Evolutionary conservation across 2,797 vertebrate species (phyloP).

Genomic region (Sylvilagus floridanus): DNA sequence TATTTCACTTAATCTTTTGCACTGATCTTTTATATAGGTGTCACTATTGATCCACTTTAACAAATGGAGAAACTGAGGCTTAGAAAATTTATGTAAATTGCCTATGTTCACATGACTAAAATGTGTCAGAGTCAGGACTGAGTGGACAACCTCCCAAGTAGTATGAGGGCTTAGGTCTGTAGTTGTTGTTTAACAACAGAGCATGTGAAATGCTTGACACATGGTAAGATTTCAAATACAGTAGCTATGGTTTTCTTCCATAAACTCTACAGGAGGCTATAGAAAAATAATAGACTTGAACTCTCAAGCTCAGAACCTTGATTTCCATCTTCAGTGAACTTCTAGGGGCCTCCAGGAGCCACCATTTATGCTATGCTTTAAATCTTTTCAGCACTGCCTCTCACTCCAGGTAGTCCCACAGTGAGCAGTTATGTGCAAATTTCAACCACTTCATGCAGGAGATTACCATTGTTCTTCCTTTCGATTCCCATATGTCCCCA

Average conservation of each 20-base stretch:
- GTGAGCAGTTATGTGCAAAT: background rate
- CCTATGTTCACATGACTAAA: background rate
- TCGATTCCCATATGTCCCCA: background rate
- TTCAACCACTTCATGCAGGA: background rate
- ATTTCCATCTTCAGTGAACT: background rate
- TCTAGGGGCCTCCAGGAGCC: background rate
- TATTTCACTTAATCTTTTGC: background rate
- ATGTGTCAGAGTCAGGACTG: background rate
- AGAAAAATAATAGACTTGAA: background rate
- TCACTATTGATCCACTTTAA: background rate
- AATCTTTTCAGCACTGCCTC: background rate
- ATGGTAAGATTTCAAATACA: background rate
- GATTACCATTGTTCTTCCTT: background rate
- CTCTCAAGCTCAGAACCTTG: background rate
- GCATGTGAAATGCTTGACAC: background rate
- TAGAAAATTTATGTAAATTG: background rate
- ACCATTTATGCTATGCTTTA: background rate
- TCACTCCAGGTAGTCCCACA: background rate
- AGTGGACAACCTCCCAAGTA: background rate
- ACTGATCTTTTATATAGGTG: background rate
- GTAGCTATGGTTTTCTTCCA: background rate
- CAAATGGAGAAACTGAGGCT: no score
- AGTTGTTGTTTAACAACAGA: background rate
- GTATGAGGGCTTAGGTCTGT: background rate
- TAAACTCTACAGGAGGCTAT: background rate